Percentiles rank a stretch among this genome's conserved stretches.
Conservation (phyloP, 1,140 invertebrate genomes). For the Propsilocerus akamusi region DNA sequence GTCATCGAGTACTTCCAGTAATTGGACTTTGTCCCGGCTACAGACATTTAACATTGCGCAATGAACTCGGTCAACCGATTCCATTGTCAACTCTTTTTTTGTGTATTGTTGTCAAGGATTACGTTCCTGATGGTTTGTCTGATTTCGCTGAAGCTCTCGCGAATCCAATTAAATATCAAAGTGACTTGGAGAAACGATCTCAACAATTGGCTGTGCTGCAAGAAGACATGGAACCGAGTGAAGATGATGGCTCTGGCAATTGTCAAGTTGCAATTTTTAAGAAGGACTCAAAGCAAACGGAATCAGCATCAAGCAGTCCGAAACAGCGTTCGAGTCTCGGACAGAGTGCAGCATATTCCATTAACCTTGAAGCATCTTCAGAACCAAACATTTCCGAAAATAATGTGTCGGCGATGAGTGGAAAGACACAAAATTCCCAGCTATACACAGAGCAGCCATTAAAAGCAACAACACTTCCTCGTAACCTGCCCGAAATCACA, state of each 20-base stretch:
- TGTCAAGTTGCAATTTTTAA: slow-evolving; percentile 10
- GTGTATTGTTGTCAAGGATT: slow-evolving; percentile 86
- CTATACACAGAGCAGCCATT: slow-evolving; percentile 11
- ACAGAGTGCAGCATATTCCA: slow-evolving; percentile 13
- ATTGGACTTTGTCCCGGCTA: slow-evolving; percentile 91
- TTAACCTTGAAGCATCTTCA: slow-evolving; percentile 8
- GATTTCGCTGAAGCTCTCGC: slow-evolving; percentile 92
- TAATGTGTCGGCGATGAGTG: too few relatives aligned
- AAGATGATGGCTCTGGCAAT: slow-evolving; percentile 24
- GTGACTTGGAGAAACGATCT: slow-evolving; percentile 76
- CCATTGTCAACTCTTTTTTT: slow-evolving; percentile 79
- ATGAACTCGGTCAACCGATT: slow-evolving; percentile 87
- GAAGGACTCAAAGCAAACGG: slow-evolving; percentile 20
- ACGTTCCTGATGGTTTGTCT: slow-evolving; percentile 85
- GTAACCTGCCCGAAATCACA: slow-evolving; percentile 8
- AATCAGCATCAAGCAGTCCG: slow-evolving; percentile 21
- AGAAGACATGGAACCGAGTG: slow-evolving; percentile 47
- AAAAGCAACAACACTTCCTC: not conserved
- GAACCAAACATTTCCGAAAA: slow-evolving; percentile 14
- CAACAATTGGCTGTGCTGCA: slow-evolving; percentile 81
- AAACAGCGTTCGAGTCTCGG: slow-evolving; percentile 24
- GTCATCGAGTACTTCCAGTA: slow-evolving; percentile 89
- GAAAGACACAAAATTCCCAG: slow-evolving; percentile 21
- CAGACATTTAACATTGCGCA: slow-evolving; percentile 68
- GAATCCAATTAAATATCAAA: slow-evolving; percentile 95